These are phyloP conservation scores for Manacus vitellinus DNA, from an alignment of 2,113 vertebrate species.

Conservation along the genomic window DNA sequence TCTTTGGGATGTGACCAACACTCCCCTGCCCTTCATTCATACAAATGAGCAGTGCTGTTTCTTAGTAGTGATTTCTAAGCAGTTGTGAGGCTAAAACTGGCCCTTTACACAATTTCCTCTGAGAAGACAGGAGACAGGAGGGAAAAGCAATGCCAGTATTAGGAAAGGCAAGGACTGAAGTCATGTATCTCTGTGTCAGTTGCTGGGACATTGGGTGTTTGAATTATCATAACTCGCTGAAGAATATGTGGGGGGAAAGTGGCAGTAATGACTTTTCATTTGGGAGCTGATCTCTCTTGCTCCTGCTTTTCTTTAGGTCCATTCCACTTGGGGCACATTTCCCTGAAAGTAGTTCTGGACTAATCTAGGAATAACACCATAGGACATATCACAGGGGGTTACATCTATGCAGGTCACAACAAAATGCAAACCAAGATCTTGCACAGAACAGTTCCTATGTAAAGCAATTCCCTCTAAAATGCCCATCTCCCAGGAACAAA, in stretches of 20 bases:
- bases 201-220: background rate
- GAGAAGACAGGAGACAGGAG: background rate
- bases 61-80: slow-evolving; percentile 11
- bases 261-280: background rate
- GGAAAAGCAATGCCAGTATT: background rate
- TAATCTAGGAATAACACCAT: background rate
- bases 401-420: background rate
- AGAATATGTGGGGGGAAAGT: background rate
- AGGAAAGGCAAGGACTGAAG: background rate
- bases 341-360: background rate
- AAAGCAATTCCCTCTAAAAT: background rate
- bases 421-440: background rate
- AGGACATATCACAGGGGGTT: background rate
- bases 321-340: background rate
- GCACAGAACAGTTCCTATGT: rapidly evolving
- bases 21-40: slow-evolving; percentile 9
- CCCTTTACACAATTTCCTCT: background rate
- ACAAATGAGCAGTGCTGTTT: slow-evolving; percentile 27
- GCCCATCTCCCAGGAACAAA: background rate
- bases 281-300: background rate
- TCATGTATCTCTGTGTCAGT: background rate
- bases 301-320: background rate
- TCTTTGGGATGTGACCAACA: slow-evolving; percentile 50
- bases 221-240: background rate
- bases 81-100: background rate